phyloP scores from a whole-genome alignment of 2,888 invertebrate genomes.

The Zelleria hepariella region DNA sequence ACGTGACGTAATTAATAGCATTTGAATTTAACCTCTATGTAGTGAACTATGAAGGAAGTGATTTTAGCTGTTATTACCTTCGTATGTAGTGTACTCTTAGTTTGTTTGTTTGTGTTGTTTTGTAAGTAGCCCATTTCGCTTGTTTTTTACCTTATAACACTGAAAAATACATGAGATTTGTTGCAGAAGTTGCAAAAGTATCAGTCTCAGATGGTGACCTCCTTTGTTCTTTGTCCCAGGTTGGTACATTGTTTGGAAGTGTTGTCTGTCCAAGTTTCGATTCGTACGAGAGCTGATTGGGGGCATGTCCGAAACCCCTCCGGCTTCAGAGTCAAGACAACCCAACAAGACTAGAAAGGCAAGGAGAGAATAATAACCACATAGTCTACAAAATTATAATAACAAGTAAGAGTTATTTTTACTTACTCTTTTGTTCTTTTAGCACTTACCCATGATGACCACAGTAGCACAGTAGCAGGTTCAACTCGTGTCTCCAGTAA shows the following conservation, averaged over 20 bases:
- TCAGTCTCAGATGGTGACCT: neutral
- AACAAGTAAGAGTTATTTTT: neutral
- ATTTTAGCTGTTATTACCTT: slow-evolving; percentile 65
- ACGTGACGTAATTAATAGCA: slow-evolving; percentile 46
- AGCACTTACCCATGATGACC: too few relatives aligned
- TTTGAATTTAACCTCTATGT: slow-evolving; percentile 41
- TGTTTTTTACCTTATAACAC: neutral
- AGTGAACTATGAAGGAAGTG: slow-evolving; percentile 64
- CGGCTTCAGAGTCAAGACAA: slow-evolving; percentile 72
- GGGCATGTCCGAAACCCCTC: slow-evolving; percentile 77
- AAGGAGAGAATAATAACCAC: slow-evolving; percentile 36
- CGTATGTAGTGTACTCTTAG: slow-evolving; percentile 65
- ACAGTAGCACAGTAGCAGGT: too few relatives aligned
- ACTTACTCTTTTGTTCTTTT: neutral
- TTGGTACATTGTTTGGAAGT: slow-evolving; percentile 94
- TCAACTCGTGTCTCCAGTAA: too few relatives aligned
- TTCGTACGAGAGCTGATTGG: slow-evolving; percentile 89
- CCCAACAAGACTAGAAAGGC: slow-evolving; percentile 57
- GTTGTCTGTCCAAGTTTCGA: slow-evolving; percentile 88
- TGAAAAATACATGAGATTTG: neutral
- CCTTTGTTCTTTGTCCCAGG: slow-evolving; percentile 73
- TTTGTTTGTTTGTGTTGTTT: slow-evolving; percentile 65
- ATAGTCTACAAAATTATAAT: neutral
- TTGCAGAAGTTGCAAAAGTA: neutral
- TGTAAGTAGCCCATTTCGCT: slow-evolving; percentile 56